Conservation (phyloP, 2,888 invertebrate genomes). For the Pyrochroa serraticornis region DNA sequence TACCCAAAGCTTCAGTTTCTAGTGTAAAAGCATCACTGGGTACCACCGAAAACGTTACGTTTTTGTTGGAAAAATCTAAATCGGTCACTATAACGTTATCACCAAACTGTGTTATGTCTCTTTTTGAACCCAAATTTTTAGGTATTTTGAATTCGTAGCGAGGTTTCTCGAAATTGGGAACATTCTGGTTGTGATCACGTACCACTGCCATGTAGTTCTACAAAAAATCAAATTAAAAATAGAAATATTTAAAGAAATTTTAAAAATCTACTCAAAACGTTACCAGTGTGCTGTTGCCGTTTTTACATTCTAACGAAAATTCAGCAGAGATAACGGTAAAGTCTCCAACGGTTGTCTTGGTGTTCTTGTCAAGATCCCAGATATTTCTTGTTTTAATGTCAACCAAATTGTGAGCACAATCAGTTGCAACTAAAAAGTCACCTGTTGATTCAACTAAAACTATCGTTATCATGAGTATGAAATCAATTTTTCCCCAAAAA, state of each 20-base stretch:
- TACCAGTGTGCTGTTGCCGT: conserved; percentile 23
- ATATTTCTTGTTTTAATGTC: background rate
- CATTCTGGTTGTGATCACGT: conserved; percentile 61
- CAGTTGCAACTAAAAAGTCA: background rate
- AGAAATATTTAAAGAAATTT: background rate
- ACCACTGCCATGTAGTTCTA: conserved; percentile 57
- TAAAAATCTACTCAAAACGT: background rate
- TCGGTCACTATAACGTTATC: conserved; percentile 58
- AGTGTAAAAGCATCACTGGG: conserved; percentile 35
- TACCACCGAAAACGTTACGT: conserved; percentile 38
- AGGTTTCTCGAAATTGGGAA: conserved; percentile 55
- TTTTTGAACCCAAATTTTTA: conserved; percentile 58
- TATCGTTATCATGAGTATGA: background rate
- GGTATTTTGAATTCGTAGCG: conserved; percentile 56
- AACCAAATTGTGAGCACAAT: background rate
- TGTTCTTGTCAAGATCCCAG: conserved; percentile 13
- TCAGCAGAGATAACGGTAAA: background rate
- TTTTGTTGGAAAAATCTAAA: conserved; percentile 61
- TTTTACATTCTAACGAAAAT: conserved; percentile 4
- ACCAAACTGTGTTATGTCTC: conserved; percentile 56
- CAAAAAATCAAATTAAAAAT: conserved; percentile 42
- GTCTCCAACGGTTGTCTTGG: background rate
- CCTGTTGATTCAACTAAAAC: background rate
- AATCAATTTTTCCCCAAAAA: background rate
- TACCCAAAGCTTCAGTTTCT: conserved; percentile 2